Base-by-base conservation (phyloP, 2,888 invertebrate species). In the Drosophila testacea region DNA sequence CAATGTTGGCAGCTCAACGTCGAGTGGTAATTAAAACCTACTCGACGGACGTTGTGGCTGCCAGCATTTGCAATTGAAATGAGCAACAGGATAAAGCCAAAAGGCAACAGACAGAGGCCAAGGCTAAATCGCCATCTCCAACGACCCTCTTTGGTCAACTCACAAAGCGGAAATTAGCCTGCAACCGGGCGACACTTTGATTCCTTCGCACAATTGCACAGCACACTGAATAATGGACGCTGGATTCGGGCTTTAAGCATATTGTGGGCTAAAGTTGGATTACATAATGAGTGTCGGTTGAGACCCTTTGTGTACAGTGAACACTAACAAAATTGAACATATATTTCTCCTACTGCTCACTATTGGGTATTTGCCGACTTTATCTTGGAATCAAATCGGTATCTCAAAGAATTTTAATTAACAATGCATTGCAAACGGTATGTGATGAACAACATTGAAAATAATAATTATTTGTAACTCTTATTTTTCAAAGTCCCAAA, bases 161-260 rank as follows among this genome's bases (percentile, higher is more conserved):
- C 64, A 30, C 44, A 42, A 34, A 73, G 34, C 82, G 88, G 83
- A 84, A 84, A 83, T 87, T 84, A 74, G 75, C 73, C 81, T 73
- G 68, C 57, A 69, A 68, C 66, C 32, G 44, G 66, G 63, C 61
- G 67, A 68, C 52, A 69, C 60, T 63, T 64, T 75, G 55, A 86
- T 73, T 82, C 74, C 66, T 47, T 47, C 54, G 48, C 63, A 48
- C 56, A 60, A 66, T 64, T 62, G 44, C 65, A 54, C 61, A 56
- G 41, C 38, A 11, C 41, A 22, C 55, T 11, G 42, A 34, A 22
- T 30, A 30, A 28, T 27, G 54, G 55, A n/a, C 11, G 30, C 55
- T 39, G 50, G 55, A 42, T 41, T 22, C 9, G 32, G 47, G 10
- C n/a, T 10, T 34, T 47, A n/a, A 41, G 28, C 50, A 50, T 6